Evolutionary conservation across 2,797 vertebrate species (phyloP).

Genomic region (Muraenolepis orangiensis): DNA sequence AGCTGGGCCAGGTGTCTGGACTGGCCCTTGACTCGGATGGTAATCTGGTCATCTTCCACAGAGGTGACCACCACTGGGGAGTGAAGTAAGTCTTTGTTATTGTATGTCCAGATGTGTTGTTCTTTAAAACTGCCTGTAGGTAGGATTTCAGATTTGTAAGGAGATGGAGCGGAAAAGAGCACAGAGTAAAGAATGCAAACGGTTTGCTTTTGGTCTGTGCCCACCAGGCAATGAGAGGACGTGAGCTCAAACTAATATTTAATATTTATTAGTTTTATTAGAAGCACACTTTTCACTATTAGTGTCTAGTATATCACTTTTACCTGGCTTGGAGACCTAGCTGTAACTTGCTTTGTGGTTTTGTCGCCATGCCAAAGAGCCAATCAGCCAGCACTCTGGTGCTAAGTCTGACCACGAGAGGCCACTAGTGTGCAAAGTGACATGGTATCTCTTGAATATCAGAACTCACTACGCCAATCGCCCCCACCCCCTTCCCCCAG

Average conservation of each 20-base stretch:
- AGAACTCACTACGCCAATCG: not conserved
- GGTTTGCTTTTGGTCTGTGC: no score
- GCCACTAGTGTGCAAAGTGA: no score
- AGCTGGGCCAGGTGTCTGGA: constrained; percentile 91
- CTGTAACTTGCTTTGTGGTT: not conserved
- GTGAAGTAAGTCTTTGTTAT: constrained; percentile 68
- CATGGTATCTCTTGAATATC: not conserved
- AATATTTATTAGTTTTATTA: not conserved
- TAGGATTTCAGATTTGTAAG: not conserved
- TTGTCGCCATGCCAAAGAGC: no score
- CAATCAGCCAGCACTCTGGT: no score
- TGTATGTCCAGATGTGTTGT: not conserved
- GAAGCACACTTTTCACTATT: not conserved
- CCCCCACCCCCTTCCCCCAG: constrained; percentile 56
- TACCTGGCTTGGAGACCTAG: not conserved
- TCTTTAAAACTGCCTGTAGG: not conserved
- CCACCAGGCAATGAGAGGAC: no score
- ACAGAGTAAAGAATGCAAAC: not conserved
- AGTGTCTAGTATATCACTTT: not conserved
- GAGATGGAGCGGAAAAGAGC: no score
- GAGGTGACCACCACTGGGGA: constrained; percentile 90
- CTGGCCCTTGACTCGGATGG: constrained; percentile 84
- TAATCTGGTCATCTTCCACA: constrained; percentile 92
- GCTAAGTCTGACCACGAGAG: no score
- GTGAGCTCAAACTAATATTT: not conserved